Evolutionary conservation across 2,113 vertebrate genomes (phyloP).

Genomic region (Nibea coibor): DNA sequence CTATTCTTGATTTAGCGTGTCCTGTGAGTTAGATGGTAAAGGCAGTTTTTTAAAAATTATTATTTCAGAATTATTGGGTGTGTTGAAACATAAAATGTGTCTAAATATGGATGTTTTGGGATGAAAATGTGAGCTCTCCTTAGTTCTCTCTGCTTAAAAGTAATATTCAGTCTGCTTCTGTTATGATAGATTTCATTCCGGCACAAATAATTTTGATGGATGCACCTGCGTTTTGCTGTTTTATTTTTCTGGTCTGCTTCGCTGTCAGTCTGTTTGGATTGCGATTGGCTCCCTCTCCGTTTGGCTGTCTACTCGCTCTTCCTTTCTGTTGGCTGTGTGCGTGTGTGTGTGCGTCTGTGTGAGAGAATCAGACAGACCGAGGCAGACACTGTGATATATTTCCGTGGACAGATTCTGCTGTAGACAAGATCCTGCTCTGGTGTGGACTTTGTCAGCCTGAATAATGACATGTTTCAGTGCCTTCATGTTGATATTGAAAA

Average conservation of each 20-base stretch:
- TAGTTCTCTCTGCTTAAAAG: background rate
- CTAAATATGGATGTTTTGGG: background rate
- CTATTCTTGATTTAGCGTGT: background rate
- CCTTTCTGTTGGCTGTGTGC: background rate
- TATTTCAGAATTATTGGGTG: background rate
- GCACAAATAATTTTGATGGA: background rate
- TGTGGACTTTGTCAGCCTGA: conserved; percentile 20
- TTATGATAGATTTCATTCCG: background rate
- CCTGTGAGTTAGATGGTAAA: background rate
- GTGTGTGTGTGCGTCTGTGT: conserved; percentile 10
- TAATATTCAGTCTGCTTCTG: background rate
- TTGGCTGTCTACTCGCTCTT: conserved; percentile 23
- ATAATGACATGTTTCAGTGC: conserved; percentile 33
- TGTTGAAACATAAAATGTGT: background rate
- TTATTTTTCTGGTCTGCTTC: background rate
- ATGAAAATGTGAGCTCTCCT: background rate
- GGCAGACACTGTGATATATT: conserved; percentile 27
- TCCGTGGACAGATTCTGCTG: conserved; percentile 3
- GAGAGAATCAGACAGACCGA: background rate
- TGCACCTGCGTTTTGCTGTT: background rate
- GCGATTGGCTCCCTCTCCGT: conserved; percentile 5
- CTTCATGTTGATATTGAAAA: conserved; percentile 40
- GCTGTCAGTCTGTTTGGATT: conserved; percentile 12
- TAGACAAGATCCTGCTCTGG: conserved; percentile 14
- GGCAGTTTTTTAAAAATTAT: background rate